Percentiles rank a stretch among this genome's conserved stretches.
Evolutionary conservation across 2,113 vertebrate species (phyloP).

Genomic region (Gallinago jamesoni): DNA sequence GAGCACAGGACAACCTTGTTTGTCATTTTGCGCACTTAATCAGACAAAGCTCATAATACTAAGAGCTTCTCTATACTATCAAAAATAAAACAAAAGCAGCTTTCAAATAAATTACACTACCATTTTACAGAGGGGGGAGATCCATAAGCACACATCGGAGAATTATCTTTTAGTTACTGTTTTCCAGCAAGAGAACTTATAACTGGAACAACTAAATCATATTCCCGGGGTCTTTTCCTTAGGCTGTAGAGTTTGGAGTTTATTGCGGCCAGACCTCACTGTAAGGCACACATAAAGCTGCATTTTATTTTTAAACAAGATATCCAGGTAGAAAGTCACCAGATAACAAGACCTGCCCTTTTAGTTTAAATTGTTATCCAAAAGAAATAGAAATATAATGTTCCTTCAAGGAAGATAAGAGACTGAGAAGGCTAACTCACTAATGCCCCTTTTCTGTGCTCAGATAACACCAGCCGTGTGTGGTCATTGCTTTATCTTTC

Average conservation of each 20-base stretch:
- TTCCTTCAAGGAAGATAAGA: not conserved
- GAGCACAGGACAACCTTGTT: constrained; percentile 77
- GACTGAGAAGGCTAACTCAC: not conserved
- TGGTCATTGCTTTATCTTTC: not conserved
- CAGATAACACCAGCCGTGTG: not conserved
- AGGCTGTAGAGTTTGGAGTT: not conserved
- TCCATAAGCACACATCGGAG: not conserved
- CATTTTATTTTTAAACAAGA: not conserved
- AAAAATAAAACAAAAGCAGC: constrained; percentile 80
- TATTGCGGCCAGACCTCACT: not conserved
- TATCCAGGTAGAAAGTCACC: not conserved
- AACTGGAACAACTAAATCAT: not conserved
- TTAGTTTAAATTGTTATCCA: not conserved
- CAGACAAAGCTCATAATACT: constrained; percentile 75
- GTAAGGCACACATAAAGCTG: not conserved
- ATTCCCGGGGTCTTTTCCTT: not conserved
- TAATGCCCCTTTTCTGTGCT: not conserved
- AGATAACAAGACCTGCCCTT: not conserved
- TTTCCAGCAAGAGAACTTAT: not conserved
- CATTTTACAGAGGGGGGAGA: not conserved
- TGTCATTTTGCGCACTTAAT: constrained; percentile 82
- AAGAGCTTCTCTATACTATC: constrained; percentile 71
- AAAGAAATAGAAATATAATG: not conserved
- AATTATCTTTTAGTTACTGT: not conserved
- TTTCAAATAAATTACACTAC: constrained; percentile 65